phyloP scores from a whole-genome alignment of 2,113 vertebrate genomes.

The Datnioides undecimradiatus region DNA sequence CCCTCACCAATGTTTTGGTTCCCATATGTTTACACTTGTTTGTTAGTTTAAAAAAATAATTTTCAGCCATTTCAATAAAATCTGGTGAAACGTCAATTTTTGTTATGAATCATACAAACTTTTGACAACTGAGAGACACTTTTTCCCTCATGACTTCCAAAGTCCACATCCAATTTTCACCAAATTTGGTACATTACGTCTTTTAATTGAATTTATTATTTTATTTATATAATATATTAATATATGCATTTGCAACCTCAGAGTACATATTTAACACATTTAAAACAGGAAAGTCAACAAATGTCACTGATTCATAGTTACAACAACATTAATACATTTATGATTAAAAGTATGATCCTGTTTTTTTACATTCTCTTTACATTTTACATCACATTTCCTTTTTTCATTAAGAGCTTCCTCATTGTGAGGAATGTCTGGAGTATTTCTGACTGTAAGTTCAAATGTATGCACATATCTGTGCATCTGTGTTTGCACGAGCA shows the following conservation, averaged over 20 bases:
- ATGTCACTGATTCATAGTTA: background rate
- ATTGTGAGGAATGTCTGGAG: background rate
- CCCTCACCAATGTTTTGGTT: background rate
- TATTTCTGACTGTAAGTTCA: background rate
- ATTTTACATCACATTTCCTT: no score
- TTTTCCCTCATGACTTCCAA: no score
- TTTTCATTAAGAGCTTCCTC: background rate
- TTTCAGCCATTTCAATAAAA: background rate
- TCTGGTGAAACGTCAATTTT: background rate
- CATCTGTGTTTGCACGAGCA: background rate
- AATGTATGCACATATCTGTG: background rate
- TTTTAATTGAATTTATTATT: no score
- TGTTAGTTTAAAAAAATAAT: no score
- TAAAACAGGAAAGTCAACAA: background rate
- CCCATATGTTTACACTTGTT: background rate
- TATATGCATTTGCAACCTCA: no score
- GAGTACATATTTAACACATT: no score
- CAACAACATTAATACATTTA: no score
- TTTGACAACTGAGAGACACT: no score
- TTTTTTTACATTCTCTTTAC: no score
- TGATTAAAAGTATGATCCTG: no score
- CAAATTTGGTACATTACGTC: background rate
- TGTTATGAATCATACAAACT: no score
- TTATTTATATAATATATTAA: background rate
- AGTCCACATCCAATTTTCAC: no score